Evolutionary conservation across 2,797 vertebrate genomes (phyloP), one percentile per base, ranked within the genome.

Genomic region (Alcedo quadribrachys): DNA sequence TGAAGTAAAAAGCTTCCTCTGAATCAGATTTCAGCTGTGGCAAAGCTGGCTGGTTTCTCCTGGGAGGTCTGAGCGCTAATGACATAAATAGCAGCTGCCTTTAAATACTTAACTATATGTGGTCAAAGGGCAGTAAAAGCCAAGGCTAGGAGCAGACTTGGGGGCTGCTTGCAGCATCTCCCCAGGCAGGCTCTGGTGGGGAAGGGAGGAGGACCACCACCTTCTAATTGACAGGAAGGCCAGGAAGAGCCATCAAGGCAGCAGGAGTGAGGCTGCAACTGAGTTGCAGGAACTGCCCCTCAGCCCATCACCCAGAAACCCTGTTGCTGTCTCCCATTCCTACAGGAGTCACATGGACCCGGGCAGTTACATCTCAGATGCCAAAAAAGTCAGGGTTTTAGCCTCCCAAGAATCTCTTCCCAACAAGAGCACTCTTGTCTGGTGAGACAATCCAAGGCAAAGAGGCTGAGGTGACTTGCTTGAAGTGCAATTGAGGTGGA

Each of bases 1-100:
- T 87, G 28, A 87, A 92, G 80, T 46, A 54, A 81, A 91, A 85
- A 76, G 51, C 90, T 94, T 85, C 81, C 81, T 77, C 85, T 78
- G 85, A 94, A 84, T 93, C 93, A 92, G 79, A 91, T 75, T 92
- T 92, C 85, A 87, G 87, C 90, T 95, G 94, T 89, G 86, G 91
- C 55, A 87, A 62, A 81, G 88, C 92, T 92, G 91, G 80, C 63
- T 55, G 35, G 65, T 75, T 89, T 86, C 79, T 92, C 86, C 65
- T 20, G 76, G 66, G 82, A 92, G 93, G 76, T 54, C 94, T 86
- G 81, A 22, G 45, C 65, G 82, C 75, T 89, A 91, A 88, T 61
- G 86, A 79, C 77, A 85, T 83, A 78, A 92, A 87, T 17, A 84
- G 83, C 87, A 92, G 80, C 85, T 94, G 81, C 65, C 45, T 91